Conservation (phyloP, 2,888 invertebrate genomes). For the Omphaloscelis lunosa region DNA sequence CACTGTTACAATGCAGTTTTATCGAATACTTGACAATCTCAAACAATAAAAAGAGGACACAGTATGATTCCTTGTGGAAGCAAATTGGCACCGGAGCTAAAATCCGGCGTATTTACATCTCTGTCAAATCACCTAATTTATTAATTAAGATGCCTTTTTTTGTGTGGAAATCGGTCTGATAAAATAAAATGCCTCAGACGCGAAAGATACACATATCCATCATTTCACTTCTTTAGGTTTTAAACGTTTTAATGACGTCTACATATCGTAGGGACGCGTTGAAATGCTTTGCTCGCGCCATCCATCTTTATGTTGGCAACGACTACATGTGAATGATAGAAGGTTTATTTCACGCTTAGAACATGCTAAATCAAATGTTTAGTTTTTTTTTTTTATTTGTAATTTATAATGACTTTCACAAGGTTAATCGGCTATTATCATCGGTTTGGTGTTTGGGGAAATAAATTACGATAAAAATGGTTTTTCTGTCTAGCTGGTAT, state of each 20-base stretch:
- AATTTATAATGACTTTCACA: slow-evolving; percentile 52
- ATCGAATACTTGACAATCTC: background rate
- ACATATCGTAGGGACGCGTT: slow-evolving; percentile 26
- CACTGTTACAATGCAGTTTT: background rate
- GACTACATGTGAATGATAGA: slow-evolving; percentile 24
- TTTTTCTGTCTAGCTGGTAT: slow-evolving; percentile 7
- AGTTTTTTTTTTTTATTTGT: slow-evolving; percentile 41
- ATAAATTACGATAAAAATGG: slow-evolving; percentile 24
- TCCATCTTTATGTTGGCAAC: slow-evolving; percentile 60
- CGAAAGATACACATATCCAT: slow-evolving; percentile 32
- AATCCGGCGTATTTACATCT: background rate
- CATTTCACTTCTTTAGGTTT: slow-evolving; percentile 39
- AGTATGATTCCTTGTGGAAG: slow-evolving; percentile 18
- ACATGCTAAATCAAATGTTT: slow-evolving; percentile 48
- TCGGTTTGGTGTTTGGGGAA: slow-evolving; percentile 10
- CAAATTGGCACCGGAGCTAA: too few relatives aligned
- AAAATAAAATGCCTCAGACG: slow-evolving; percentile 6
- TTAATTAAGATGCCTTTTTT: slow-evolving; percentile 35
- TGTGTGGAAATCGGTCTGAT: too few relatives aligned
- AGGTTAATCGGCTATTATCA: slow-evolving; percentile 38
- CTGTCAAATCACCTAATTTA: background rate
- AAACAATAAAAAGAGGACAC: slow-evolving; percentile 2
- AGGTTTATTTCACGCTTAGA: slow-evolving; percentile 45
- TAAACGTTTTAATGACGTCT: slow-evolving; percentile 35
- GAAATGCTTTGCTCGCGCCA: slow-evolving; percentile 39